Base-by-base conservation (phyloP, 2,888 invertebrate genomes). In the Tridacna gigas region DNA sequence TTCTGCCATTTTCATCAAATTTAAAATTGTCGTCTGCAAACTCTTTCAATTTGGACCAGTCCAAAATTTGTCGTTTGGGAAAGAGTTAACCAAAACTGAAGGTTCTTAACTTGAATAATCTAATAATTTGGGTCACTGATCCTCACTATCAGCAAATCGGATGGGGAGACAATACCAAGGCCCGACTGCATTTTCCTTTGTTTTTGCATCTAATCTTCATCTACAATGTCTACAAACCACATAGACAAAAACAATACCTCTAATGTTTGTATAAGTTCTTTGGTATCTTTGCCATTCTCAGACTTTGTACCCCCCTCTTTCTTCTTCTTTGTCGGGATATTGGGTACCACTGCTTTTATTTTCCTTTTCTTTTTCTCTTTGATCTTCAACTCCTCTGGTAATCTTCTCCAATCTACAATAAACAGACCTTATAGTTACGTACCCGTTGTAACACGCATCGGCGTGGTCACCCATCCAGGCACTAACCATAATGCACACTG, bases 301-400 rank as follows among this genome's bases (percentile, higher is more conserved):
- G 73, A 80, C 45, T 74, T 65, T 37, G 7, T 37, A 25, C 65
- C 78, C n/a, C 37, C 61, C 22, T 74, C 81, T 75, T 88, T 83
- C n/a, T 80, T 89, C 37, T 89, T 48, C 47, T 71, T 71, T 45
- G 51, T 26, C 26, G 88, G 82, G 61, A 91, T 77, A 45, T 91
- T 89, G 45, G 92, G 92, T 82, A 91, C 89, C 2, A 86, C 78
- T 26, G 74, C 60, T 18, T 77, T 87, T 4, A 67, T 56, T 78
- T 83, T 89, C 77, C 79, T 86, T n/a, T 74, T 66, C 81, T 88
- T 90, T 71, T 88, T 84, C 48, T 86, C 85, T 51, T 88, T 89
- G 7, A 91, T 84, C 77, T 91, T 90, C 18, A 93, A 82, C 67
- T 92, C 92, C 26, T 84, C 86, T 61, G 92, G 92, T 60, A 92